Evolutionary conservation across 2,888 invertebrate species (phyloP).

Genomic region (Drosophila emarginata): DNA sequence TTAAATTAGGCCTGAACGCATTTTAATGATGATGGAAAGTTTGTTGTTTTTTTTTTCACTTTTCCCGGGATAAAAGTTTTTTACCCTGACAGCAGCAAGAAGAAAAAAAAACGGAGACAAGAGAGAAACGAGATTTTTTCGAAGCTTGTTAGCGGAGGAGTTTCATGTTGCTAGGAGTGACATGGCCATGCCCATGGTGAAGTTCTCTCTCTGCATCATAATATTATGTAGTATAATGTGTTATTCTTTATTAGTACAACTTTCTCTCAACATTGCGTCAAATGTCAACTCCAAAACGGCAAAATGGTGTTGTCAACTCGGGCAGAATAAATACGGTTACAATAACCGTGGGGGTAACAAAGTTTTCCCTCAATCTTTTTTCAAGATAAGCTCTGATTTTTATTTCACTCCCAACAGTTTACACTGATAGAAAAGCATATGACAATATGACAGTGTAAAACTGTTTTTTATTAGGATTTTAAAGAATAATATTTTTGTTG

Average conservation of each 20-base stretch:
- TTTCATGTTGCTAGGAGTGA: conserved; percentile 47
- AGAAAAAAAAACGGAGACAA: too few relatives aligned
- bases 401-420: not conserved
- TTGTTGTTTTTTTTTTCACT: conserved; percentile 24
- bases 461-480: too few relatives aligned
- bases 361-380: too few relatives aligned
- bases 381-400: not conserved
- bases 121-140: conserved; percentile 53
- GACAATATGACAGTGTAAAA: too few relatives aligned
- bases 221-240: conserved; percentile 14
- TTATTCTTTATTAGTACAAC: conserved; percentile 11
- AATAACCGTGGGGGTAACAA: not conserved
- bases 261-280: conserved; percentile 13
- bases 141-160: conserved; percentile 60
- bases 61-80: not conserved
- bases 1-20: conserved; percentile 71
- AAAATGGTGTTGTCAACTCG: conserved; percentile 54
- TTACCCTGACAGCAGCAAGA: conserved; percentile 9
- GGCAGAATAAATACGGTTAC: conserved; percentile 7
- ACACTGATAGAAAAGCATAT: too few relatives aligned
- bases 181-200: conserved; percentile 50
- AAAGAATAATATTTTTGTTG: too few relatives aligned
- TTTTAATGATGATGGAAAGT: conserved; percentile 68
- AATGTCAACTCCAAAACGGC: conserved; percentile 25
- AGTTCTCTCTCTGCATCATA: not conserved